Evolutionary conservation across 2,888 invertebrate species (phyloP).

Genomic region (Camponotus fellah): DNA sequence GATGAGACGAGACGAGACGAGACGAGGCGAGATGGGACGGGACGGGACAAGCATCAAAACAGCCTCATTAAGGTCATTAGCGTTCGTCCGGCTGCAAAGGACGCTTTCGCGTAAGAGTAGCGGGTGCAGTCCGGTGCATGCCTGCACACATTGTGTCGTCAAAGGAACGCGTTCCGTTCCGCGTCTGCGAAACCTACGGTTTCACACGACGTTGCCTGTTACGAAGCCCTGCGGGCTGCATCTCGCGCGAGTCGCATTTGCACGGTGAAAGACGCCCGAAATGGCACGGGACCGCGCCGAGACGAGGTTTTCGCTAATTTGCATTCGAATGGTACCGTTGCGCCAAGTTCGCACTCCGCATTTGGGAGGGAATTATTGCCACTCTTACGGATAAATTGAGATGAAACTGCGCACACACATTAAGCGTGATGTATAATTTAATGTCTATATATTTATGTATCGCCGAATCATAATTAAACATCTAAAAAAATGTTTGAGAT

Average conservation of each 20-base stretch:
- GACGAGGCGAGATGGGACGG: slow-evolving; percentile 58
- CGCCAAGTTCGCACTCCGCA: neutral
- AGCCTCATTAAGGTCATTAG: slow-evolving; percentile 80
- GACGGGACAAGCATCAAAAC: slow-evolving; percentile 78
- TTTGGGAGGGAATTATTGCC: slow-evolving; percentile 35
- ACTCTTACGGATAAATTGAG: slow-evolving; percentile 10
- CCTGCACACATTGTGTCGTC: slow-evolving; percentile 58
- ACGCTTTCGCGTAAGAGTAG: slow-evolving; percentile 62
- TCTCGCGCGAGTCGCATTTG: slow-evolving; percentile 24
- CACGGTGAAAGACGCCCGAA: slow-evolving; percentile 25
- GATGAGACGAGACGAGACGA: slow-evolving; percentile 63
- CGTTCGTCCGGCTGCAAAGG: slow-evolving; percentile 69
- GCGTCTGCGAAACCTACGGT: slow-evolving; percentile 47
- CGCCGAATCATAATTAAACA: neutral
- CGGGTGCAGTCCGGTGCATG: slow-evolving; percentile 61
- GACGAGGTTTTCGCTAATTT: slow-evolving; percentile 29
- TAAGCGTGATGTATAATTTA: neutral
- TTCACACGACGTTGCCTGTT: slow-evolving; percentile 37
- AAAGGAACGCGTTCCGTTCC: slow-evolving; percentile 59
- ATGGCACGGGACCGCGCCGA: neutral
- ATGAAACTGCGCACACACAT: slow-evolving; percentile 7
- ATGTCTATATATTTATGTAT: neutral
- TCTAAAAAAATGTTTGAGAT: neutral
- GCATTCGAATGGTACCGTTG: slow-evolving; percentile 36
- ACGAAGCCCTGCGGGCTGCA: slow-evolving; percentile 4